phyloP scores from a whole-genome alignment of 2,888 invertebrate species.

The Drosophila eohydei region DNA sequence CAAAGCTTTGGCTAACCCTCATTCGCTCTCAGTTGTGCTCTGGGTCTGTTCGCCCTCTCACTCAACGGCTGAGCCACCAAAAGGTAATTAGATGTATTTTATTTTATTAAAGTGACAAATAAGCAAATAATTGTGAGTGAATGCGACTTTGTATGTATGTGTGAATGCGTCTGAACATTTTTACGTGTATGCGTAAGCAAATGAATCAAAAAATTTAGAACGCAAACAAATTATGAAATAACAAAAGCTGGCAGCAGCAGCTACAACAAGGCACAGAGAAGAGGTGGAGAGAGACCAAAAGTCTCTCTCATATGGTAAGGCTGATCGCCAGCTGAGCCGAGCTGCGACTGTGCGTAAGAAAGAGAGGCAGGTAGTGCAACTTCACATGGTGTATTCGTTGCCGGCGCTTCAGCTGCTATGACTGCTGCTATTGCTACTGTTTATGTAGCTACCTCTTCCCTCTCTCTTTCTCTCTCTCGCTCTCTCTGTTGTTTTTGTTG shows the following conservation, averaged over 20 bases:
- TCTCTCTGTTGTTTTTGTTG: slow-evolving; percentile 8
- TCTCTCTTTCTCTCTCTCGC: background rate
- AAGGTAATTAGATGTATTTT: slow-evolving; percentile 72
- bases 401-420: slow-evolving; percentile 24
- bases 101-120: slow-evolving; percentile 72
- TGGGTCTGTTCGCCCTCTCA: background rate
- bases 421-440: background rate
- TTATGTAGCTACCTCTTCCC: background rate
- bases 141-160: slow-evolving; percentile 6
- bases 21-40: slow-evolving; percentile 11
- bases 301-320: background rate
- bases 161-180: slow-evolving; percentile 1
- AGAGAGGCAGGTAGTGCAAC: slow-evolving; percentile 8
- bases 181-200: slow-evolving; percentile 50
- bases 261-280: slow-evolving; percentile 9
- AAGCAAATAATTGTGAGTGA: slow-evolving; percentile 45
- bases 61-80: slow-evolving; percentile 24
- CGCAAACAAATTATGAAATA: slow-evolving; percentile 69
- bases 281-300: slow-evolving; percentile 2
- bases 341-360: slow-evolving; percentile 25
- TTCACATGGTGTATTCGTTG: slow-evolving; percentile 50
- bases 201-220: slow-evolving; percentile 69
- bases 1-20: slow-evolving; percentile 45
- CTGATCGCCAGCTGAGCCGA: slow-evolving; percentile 39
- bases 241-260: slow-evolving; percentile 28